Evolutionary conservation across 2,113 vertebrate species (phyloP).

Genomic region (Sterna hirundo): DNA sequence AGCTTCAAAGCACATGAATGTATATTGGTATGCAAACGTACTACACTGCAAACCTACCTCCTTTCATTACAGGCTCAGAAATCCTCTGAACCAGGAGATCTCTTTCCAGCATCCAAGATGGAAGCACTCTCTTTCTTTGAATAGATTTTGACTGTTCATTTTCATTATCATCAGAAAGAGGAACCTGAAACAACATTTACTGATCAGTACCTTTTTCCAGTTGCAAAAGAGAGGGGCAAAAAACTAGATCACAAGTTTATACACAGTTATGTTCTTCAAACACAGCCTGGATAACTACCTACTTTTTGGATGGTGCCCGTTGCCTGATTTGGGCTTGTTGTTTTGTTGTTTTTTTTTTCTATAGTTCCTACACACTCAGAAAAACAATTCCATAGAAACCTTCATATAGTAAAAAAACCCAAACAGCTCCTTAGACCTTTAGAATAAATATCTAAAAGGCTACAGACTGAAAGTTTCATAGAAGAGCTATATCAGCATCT

Average conservation of each 20-base stretch:
- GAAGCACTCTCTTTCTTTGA: slow-evolving; percentile 81
- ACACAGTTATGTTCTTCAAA: neutral
- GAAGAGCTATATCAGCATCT: neutral
- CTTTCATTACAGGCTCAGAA: slow-evolving; percentile 32
- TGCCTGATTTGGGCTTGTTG: neutral
- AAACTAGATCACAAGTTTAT: neutral
- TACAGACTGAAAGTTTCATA: neutral
- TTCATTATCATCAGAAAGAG: neutral
- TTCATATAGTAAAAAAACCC: neutral
- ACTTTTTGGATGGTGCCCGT: neutral
- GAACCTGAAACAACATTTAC: slow-evolving; percentile 57
- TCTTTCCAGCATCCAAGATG: slow-evolving; percentile 86
- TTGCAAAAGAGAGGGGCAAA: neutral
- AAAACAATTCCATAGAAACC: neutral
- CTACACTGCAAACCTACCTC: slow-evolving; percentile 49
- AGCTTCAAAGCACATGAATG: neutral
- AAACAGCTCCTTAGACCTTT: neutral
- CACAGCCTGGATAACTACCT: neutral
- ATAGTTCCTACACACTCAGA: neutral
- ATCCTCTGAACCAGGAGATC: slow-evolving; percentile 21
- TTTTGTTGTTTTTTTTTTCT: no score
- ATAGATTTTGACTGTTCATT: neutral
- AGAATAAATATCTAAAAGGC: neutral
- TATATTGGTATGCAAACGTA: neutral
- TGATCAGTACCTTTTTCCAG: neutral